Conservation (phyloP, 2,113 vertebrate species). For the human (Homo sapiens) region GRCh38 chr1:208569001-208569500, state of each 20-base stretch:
- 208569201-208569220: background rate
- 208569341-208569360: background rate
- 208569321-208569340: too few relatives aligned
- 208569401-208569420: background rate
- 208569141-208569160: background rate
- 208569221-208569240: background rate
- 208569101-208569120: accelerated
- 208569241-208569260: background rate
- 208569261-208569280: background rate
- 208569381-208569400: accelerated
- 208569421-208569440: background rate
- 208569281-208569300: background rate
- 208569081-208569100: background rate
- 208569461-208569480: too few relatives aligned
- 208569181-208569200: background rate
- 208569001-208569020: accelerated
- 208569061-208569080: accelerated
- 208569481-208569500: background rate
- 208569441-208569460: background rate
- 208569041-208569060: background rate
- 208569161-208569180: background rate
- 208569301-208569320: background rate
- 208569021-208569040: background rate
- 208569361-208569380: background rate
- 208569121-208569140: accelerated